phyloP scores from a whole-genome alignment of 1,140 invertebrate genomes.

The Lordiphosa collinella region DNA sequence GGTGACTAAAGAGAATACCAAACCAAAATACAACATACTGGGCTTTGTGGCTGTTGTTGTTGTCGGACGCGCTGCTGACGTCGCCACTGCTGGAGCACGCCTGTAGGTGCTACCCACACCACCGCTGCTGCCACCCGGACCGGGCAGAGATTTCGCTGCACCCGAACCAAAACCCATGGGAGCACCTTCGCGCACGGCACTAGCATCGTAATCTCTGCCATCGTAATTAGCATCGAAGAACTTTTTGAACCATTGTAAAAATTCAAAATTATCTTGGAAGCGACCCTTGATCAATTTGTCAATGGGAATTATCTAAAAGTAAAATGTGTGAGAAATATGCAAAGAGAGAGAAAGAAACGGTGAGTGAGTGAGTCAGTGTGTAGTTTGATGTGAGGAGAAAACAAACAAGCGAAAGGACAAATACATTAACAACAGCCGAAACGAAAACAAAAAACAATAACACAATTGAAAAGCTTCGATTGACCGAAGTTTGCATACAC shows the following conservation, averaged over 20 bases:
- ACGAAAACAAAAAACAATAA: neutral
- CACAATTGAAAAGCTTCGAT: no score
- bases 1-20: slow-evolving; percentile 61
- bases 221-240: slow-evolving; percentile 99
- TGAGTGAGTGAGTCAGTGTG: slow-evolving; percentile 32
- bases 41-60: slow-evolving; percentile 81
- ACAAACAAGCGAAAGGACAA: slow-evolving; percentile 18
- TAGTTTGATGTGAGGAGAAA: slow-evolving; percentile 20
- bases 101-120: slow-evolving; percentile 55
- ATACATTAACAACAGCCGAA: neutral
- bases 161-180: slow-evolving; percentile 85
- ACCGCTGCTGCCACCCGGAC: slow-evolving; percentile 80
- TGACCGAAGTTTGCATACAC: no score
- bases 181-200: slow-evolving; percentile 91
- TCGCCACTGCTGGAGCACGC: slow-evolving; percentile 73
- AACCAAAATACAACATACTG: slow-evolving; percentile 81
- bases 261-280: slow-evolving; percentile 99
- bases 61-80: slow-evolving; percentile 81
- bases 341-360: slow-evolving; percentile 36
- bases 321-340: slow-evolving; percentile 76
- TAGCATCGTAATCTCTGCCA: slow-evolving; percentile 94
- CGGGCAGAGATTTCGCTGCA: slow-evolving; percentile 80
- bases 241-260: slow-evolving; percentile 99
- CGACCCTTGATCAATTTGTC: slow-evolving; percentile 95
- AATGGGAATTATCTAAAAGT: slow-evolving; percentile 91